Base-by-base conservation (phyloP, 2,113 vertebrate genomes). In the Galeopterus variegatus region DNA sequence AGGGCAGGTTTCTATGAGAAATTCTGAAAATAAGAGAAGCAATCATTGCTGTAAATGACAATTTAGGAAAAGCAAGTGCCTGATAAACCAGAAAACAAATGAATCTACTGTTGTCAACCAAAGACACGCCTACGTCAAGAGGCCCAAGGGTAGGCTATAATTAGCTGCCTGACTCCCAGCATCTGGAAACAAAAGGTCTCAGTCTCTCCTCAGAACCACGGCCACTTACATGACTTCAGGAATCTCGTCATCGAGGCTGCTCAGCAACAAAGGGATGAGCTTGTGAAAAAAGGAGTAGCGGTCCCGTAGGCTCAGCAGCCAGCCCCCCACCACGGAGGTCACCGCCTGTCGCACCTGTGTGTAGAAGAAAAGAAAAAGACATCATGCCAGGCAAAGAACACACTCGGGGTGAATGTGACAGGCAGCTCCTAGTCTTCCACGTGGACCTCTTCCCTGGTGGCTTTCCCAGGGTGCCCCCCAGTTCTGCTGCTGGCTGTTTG, bases 251-350 rank as follows among this genome's bases (percentile, higher is more conserved):
- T 56, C 98, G 69, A 99, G 93, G 96, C 98, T 98, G 96, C 99
- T 99, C 95, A 99, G 98, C 92, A 99, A 97, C 72, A 99, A 99
- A 13, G 99, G 99, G 86, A 99, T 98, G 93, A 99, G 85, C 97
- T 99, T 99, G 98, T 99, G 99, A 96, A 99, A 99, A 98, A 99
- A 99, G 0, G 99, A 99, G 41, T 99, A 99, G 96, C 99, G 98
- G 96, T 99, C 99, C 28, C 98, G 98, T 92, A 99, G 98, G 64
- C 98, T 97, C 94, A 99, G 98, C 54, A 99, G 98, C 99, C 99
- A 99, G 50, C 98, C 98, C 6, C 99, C 99, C 8, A 99, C 98
- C 14, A 99, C 99, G 0, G 94, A 18, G 13, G 99, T 99, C 56
- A 99, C 99, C 1, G 99, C 98, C 1, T 99, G 99, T 9, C 99